Evolutionary conservation across 1,140 invertebrate species (phyloP).

Genomic region (Eriosoma lanigerum): DNA sequence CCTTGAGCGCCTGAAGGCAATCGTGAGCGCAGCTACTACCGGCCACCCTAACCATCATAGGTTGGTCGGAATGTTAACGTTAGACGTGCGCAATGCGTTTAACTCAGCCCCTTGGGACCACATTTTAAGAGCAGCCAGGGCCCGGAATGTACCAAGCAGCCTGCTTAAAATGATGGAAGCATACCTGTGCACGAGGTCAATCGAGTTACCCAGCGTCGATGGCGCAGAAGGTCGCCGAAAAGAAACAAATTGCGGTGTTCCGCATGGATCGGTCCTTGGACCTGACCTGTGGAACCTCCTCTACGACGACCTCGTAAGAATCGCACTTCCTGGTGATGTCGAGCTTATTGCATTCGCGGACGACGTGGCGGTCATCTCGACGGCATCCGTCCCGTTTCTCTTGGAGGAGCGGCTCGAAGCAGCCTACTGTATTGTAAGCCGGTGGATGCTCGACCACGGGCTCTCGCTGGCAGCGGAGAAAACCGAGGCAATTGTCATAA

Average conservation of each 20-base stretch:
- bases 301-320: neutral
- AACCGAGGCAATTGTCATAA: neutral
- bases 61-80: neutral
- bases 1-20: neutral
- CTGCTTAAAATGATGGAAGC: neutral
- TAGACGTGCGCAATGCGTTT: neutral
- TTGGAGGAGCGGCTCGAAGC: neutral
- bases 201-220: no score
- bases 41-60: neutral
- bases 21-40: neutral
- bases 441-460: neutral
- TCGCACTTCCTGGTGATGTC: neutral
- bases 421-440: neutral
- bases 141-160: neutral
- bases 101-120: neutral
- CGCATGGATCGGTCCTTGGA: neutral
- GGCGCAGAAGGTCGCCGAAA: neutral
- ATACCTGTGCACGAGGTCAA: neutral
- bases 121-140: neutral
- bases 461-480: neutral
- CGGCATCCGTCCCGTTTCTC: neutral
- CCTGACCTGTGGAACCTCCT: neutral
- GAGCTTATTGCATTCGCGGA: neutral
- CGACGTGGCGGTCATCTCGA: neutral
- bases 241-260: neutral